Evolutionary conservation across 2,888 invertebrate species (phyloP), one percentile per base, ranked within the genome.

Genomic region (Drosophila tanythrix): DNA sequence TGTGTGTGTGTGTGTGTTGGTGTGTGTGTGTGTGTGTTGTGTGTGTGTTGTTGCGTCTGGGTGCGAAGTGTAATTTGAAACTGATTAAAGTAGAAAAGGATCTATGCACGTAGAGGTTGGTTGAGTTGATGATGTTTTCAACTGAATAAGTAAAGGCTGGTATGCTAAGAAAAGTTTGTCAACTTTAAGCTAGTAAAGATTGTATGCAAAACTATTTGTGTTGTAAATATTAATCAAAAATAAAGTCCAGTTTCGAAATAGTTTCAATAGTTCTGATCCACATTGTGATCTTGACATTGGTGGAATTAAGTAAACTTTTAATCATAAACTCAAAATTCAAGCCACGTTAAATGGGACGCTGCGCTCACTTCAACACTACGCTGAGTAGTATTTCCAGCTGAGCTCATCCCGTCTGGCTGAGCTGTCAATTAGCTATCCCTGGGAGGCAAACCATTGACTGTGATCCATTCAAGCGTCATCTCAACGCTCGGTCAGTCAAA

Each of bases 351-450:
- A 21, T 35, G 25, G 29, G 27, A 46, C 56, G 15, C 40, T n/a
- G 11, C 36, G 35, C 38, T 38, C 29, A 27, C 13, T 46, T 38
- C 36, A 25, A 27, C 13, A 40, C 35, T 29, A 27, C 8, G 21
- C 7, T 18, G 25, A 27, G 50, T 58, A 18, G 18, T n/a, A 56
- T 58, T 79, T 79, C 75, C 79, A 79, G 65, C 40, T 75, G 79
- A 79, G 71, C 79, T 79, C 79, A 78, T 78, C 63, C 79, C 40
- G 56, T 38, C 56, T 51, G 52, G 62, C 59, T 58, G 60, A 77
- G 77, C 78, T 77, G 78, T 74, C 77, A 77, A 78, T 78, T 78
- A 59, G 65, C 60, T 60, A 33, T 18, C 48, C 53, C 58, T 53
- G 65, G 15, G 46, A 27, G 63, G 48, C 56, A 43, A 31, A 15